Evolutionary conservation across 2,888 invertebrate species (phyloP), one percentile per base, ranked within the genome.

Genomic region (Craniophora ligustri): DNA sequence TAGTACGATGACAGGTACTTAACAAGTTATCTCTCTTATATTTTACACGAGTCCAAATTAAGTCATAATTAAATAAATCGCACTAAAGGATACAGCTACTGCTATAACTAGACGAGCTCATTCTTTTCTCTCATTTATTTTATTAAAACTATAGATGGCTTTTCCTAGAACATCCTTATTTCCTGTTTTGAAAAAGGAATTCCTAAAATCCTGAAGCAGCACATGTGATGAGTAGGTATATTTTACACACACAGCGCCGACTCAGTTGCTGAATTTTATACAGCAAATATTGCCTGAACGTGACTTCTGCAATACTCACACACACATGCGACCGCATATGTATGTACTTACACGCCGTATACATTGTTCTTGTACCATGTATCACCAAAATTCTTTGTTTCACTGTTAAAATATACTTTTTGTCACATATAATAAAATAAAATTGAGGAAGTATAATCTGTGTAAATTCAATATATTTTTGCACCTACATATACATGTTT

Each of bases 221-320:
- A 66, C 68, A 76, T 59, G 61, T 74, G 76, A 79, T 75, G 75
- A 75, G 76, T 77, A 75, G 50, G 41, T 57, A 41, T 75, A 80
- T 71, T 77, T 76, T 64, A 77, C 79, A 67, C 76, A 67, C 76
- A 69, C 72, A 76, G 73, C 72, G 75, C 77, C 76, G 80, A 79
- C 84, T 81, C 80, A 78, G 84, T 81, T 78, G 82, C 83, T 86
- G 85, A 88, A 87, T 88, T 88, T 89, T 85, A 86, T 82, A 79
- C 79, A 69, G 83, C 85, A 90, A 91, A 91, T 91, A 91, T 91
- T 90, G 87, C 79, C 85, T 30, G 87, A 88, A 91, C 90, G 91
- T 91, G 91, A 86, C 88, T 84, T 79, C 70, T 74, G 80, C 75
- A 77, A 69, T 71, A 67, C 75, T 79, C 70, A 66, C 67, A 54